These are phyloP conservation scores for Hemaris fuciformis DNA, from an alignment of 2,888 invertebrate species.

Conservation along the genomic window DNA sequence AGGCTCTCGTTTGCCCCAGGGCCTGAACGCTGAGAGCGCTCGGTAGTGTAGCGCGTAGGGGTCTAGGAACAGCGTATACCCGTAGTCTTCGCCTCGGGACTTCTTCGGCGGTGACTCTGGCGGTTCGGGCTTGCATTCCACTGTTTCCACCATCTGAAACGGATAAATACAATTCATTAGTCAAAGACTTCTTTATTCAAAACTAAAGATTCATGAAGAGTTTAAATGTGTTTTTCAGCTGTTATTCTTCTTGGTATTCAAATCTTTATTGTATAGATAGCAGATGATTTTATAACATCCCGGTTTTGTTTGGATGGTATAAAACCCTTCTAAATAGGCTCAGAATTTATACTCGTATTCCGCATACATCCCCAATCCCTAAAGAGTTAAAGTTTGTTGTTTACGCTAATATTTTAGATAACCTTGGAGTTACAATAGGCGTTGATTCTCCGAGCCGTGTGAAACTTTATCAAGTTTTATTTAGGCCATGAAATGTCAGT, in stretches of 20 bases:
- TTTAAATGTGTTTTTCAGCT: no score
- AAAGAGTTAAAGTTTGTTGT: no score
- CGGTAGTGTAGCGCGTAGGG: conserved; percentile 67
- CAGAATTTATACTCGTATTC: no score
- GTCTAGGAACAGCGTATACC: conserved; percentile 67
- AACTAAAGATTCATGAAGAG: neutral
- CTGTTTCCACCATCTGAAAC: conserved; percentile 75
- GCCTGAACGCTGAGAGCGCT: conserved; percentile 84
- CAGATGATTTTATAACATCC: no score
- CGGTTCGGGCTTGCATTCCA: conserved; percentile 79
- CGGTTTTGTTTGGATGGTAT: no score
- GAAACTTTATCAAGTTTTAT: neutral
- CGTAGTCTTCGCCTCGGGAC: conserved; percentile 82
- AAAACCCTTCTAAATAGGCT: no score
- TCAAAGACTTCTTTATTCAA: neutral
- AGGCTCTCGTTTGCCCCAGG: conserved; percentile 86
- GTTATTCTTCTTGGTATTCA: no score
- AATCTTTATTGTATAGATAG: no score
- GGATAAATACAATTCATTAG: conserved; percentile 28
- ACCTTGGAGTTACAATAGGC: neutral
- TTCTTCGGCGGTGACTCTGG: conserved; percentile 86
- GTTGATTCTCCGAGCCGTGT: neutral
- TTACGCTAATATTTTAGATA: neutral
- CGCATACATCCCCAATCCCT: no score
- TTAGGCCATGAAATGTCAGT: neutral